Conservation (phyloP, 2,888 invertebrate genomes). For the Carterocephalus palaemon region DNA sequence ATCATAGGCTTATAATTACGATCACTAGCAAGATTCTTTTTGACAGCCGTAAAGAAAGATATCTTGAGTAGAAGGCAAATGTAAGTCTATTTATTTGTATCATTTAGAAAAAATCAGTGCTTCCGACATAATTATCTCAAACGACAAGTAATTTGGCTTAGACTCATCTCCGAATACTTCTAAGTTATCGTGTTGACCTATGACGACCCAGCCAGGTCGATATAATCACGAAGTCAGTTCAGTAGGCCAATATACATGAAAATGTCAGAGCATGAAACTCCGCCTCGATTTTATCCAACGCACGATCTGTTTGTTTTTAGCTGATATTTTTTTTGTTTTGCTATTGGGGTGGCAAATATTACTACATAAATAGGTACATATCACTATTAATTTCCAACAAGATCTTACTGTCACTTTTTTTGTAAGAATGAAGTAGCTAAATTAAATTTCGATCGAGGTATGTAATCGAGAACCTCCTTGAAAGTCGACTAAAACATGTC, state of each 20-base stretch:
- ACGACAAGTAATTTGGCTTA: slow-evolving; percentile 9
- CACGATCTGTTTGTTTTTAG: no score
- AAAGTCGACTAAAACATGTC: slow-evolving; percentile 27
- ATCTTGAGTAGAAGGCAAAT: no score
- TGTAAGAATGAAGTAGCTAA: not conserved
- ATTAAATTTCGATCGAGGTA: no score
- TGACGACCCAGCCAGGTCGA: slow-evolving; percentile 15
- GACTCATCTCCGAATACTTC: slow-evolving; percentile 18
- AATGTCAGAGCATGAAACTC: slow-evolving; percentile 15
- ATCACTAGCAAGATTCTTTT: no score
- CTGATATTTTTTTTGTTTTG: no score
- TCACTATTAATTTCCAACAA: no score
- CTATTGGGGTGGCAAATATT: no score
- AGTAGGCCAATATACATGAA: slow-evolving; percentile 19
- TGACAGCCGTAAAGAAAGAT: no score
- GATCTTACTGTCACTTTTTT: not conserved
- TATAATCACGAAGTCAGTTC: slow-evolving; percentile 21
- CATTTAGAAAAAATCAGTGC: no score
- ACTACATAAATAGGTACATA: no score
- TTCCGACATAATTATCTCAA: not conserved
- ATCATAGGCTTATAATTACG: no score
- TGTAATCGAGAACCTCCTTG: slow-evolving; percentile 23
- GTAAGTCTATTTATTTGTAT: no score
- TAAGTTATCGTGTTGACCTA: slow-evolving; percentile 10
- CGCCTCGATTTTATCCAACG: not conserved